phyloP scores from a whole-genome alignment of 2,113 vertebrate genomes.

The Peucedramus taeniatus region DNA sequence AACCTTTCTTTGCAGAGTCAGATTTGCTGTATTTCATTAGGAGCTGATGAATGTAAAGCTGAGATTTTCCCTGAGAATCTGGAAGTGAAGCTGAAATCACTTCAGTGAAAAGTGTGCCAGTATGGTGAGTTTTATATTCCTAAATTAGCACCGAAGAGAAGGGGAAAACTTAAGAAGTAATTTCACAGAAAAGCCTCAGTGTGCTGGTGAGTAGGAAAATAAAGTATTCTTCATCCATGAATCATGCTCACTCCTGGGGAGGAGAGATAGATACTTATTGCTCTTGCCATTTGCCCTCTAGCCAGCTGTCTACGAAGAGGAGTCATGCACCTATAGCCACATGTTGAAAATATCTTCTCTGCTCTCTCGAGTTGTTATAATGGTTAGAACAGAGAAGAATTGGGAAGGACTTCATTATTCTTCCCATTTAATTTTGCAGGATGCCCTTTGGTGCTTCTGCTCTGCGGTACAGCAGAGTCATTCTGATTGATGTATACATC shows the following conservation, averaged over 20 bases:
- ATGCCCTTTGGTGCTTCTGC: constrained; percentile 32
- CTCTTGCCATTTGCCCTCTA: constrained; percentile 47
- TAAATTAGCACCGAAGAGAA: not conserved
- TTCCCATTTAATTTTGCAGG: constrained; percentile 48
- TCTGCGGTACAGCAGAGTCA: not conserved
- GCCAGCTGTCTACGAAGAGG: constrained; percentile 44
- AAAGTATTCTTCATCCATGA: constrained; percentile 40
- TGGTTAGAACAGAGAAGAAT: constrained; percentile 6
- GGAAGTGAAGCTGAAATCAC: constrained; percentile 59
- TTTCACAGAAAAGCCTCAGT: constrained; percentile 17
- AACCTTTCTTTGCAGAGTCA: not conserved
- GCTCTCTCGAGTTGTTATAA: not conserved
- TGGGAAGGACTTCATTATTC: constrained; percentile 32
- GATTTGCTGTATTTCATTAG: constrained; percentile 59
- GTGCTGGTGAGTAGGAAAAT: constrained; percentile 31
- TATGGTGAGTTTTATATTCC: constrained; percentile 37
- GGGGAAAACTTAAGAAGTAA: not conserved
- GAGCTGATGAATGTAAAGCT: constrained; percentile 54
- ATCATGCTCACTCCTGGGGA: not conserved
- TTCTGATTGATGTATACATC: not conserved
- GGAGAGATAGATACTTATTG: constrained; percentile 4
- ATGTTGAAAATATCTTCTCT: constrained; percentile 27
- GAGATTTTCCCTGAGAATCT: constrained; percentile 58
- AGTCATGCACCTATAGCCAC: constrained; percentile 42
- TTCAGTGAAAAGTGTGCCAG: constrained; percentile 61